Evolutionary conservation across 2,888 invertebrate species (phyloP).

Genomic region (Linnaemya vulpina): DNA sequence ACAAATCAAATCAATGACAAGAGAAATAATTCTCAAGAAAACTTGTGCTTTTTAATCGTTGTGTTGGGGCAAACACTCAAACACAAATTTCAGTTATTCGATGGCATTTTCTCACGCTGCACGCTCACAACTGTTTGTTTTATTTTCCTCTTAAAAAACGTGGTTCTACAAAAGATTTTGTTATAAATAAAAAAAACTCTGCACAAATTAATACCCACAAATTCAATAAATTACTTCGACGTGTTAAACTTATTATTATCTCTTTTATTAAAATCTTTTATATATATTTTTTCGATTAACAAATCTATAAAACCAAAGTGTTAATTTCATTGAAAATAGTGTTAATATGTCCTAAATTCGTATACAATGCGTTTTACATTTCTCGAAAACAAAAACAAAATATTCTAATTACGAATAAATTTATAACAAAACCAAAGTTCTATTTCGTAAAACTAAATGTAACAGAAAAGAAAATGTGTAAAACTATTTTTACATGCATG

Average conservation of each 20-base stretch:
- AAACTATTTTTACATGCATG: not conserved
- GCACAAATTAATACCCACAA: not conserved
- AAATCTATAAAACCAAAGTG: slow-evolving; percentile 1
- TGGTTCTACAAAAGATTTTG: not conserved
- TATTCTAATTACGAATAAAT: not conserved
- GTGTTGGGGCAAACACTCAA: slow-evolving; percentile 37
- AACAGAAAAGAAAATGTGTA: not conserved
- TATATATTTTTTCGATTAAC: slow-evolving; percentile 28
- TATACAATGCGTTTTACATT: not conserved
- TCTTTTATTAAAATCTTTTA: slow-evolving; percentile 13
- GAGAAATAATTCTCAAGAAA: slow-evolving; percentile 47
- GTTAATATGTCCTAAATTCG: not conserved
- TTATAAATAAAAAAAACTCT: not conserved
- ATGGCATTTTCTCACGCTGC: slow-evolving; percentile 67
- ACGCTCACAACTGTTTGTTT: slow-evolving; percentile 20
- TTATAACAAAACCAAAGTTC: not conserved
- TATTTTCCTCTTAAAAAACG: slow-evolving; percentile 1
- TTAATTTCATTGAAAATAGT: slow-evolving; percentile 5
- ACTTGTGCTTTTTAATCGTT: slow-evolving; percentile 62
- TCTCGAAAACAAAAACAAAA: not conserved
- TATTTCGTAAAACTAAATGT: not conserved
- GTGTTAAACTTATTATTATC: not conserved
- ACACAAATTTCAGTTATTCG: slow-evolving; percentile 66
- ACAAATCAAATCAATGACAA: slow-evolving; percentile 18
- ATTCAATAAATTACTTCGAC: not conserved